Evolutionary conservation across 2,113 vertebrate species (phyloP), one percentile per base, ranked within the genome.

Genomic region (Toxotes chatareus): DNA sequence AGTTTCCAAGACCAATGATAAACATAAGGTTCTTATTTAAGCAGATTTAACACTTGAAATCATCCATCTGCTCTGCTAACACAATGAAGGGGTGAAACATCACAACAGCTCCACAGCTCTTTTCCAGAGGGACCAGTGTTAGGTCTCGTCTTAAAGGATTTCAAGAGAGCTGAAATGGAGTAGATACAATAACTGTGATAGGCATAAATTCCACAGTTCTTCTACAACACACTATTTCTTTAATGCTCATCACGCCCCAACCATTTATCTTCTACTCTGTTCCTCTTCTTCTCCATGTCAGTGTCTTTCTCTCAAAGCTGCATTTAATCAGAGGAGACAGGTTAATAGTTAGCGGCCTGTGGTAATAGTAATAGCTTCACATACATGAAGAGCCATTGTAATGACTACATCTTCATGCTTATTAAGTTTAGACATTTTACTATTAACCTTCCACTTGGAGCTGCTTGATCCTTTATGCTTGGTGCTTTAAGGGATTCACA

Each of bases 251-350:
- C 79, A 80, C 7, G 1, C 19, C 36, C 40, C 23, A 34, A 38
- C 65, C 68, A 59, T 81, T 90, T 68, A 34, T 80, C 51, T 68
- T 46, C 66, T 46, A 65, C 80, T 82, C 66, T 44, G 46, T 73
- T 75, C 40, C 55, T 78, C 63, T 31, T 70, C 53, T 34, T 76
- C 55, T 74, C 23, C 0, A 62, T 66, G 53, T 73, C 72, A 42
- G 31, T 40, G 23, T 72, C 60, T 62, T 71, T 72, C 73, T 81
- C 47, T 70, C 53, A 59, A 38, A 73, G 59, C 73, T 53, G 69
- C 68, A 79, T 71, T 85, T 88, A 90, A 93, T 91, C 84, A 91
- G 56, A 84, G 71, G 49, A 71, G 91, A 88, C 91, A 88, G 88
- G 82, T 84, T 91, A 84, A 89, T 86, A 76, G 85, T 83, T 83